phyloP scores from a whole-genome alignment of 2,797 vertebrate genomes.

The Enteromius viviparus region DNA sequence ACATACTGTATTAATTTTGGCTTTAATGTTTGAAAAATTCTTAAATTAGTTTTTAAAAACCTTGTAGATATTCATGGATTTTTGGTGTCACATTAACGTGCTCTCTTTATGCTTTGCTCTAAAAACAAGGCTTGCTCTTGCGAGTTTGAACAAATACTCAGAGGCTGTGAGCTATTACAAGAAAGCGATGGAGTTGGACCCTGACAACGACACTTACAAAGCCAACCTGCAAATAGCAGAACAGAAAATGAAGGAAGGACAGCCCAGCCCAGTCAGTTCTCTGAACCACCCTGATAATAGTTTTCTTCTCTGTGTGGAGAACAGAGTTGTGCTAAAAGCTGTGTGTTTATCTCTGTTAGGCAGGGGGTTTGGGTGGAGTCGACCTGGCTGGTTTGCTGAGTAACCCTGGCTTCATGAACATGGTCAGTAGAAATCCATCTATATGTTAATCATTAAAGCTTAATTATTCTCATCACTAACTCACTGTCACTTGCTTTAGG shows the following conservation, averaged over 20 bases:
- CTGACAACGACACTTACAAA: constrained; percentile 93
- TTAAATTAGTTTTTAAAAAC: neutral
- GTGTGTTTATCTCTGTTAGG: constrained; percentile 71
- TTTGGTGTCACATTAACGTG: neutral
- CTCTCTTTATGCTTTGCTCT: neutral
- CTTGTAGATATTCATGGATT: neutral
- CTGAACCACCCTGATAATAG: neutral
- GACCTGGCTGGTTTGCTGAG: constrained; percentile 92
- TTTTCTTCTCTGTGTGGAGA: neutral
- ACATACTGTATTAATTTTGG: neutral
- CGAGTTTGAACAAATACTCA: constrained; percentile 91
- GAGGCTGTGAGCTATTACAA: constrained; percentile 90
- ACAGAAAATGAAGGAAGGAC: constrained; percentile 89
- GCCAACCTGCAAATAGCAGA: constrained; percentile 93
- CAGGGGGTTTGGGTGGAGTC: constrained; percentile 85
- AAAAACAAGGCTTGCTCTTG: constrained; percentile 85
- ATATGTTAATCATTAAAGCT: neutral
- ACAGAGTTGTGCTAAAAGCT: neutral
- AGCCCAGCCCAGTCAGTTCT: constrained; percentile 82
- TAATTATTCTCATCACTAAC: neutral
- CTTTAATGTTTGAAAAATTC: neutral
- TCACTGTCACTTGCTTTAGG: constrained; percentile 71
- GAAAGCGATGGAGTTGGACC: constrained; percentile 93
- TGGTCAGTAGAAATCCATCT: constrained; percentile 77
- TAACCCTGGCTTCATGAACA: constrained; percentile 96